phyloP scores from a whole-genome alignment of 2,797 vertebrate genomes.

The Chromobotia macracanthus region DNA sequence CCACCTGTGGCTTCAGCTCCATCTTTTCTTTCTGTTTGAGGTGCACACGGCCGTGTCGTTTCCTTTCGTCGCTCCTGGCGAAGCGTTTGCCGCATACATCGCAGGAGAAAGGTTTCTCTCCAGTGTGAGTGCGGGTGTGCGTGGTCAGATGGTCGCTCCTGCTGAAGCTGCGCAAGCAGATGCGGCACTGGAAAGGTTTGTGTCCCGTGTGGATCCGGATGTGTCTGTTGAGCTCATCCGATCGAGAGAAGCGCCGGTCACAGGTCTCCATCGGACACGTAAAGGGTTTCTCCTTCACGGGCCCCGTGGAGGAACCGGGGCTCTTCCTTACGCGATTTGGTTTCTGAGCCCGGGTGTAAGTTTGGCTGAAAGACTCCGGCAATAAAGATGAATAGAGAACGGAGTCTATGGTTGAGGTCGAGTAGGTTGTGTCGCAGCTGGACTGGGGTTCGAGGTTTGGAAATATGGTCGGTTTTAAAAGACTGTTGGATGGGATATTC shows the following conservation, averaged over 20 bases:
- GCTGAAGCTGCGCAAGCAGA: conserved; percentile 96
- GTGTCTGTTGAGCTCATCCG: conserved; percentile 97
- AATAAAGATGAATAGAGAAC: conserved; percentile 77
- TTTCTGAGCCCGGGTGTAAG: conserved; percentile 83
- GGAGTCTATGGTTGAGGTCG: conserved; percentile 76
- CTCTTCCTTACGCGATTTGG: conserved; percentile 83
- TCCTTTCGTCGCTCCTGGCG: conserved; percentile 92
- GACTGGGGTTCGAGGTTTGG: conserved; percentile 72
- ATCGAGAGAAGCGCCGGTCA: conserved; percentile 92
- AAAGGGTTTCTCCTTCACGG: conserved; percentile 94
- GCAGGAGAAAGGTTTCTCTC: conserved; percentile 97
- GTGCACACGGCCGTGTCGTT: conserved; percentile 94
- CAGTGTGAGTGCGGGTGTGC: conserved; percentile 97
- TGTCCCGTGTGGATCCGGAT: conserved; percentile 97
- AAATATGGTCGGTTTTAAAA: conserved; percentile 73
- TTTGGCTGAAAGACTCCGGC: conserved; percentile 74
- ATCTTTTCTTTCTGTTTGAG: conserved; percentile 94
- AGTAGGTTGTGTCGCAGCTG: conserved; percentile 78
- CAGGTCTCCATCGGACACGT: conserved; percentile 96
- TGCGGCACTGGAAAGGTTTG: conserved; percentile 98
- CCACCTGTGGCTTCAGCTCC: conserved; percentile 90
- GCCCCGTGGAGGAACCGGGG: conserved; percentile 85
- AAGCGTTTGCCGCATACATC: conserved; percentile 96
- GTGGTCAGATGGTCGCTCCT: conserved; percentile 98
- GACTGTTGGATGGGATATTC: conserved; percentile 72